Base-by-base conservation (phyloP, 92 coral and sea anemone species). In the Zoanthus gigantus region DNA sequence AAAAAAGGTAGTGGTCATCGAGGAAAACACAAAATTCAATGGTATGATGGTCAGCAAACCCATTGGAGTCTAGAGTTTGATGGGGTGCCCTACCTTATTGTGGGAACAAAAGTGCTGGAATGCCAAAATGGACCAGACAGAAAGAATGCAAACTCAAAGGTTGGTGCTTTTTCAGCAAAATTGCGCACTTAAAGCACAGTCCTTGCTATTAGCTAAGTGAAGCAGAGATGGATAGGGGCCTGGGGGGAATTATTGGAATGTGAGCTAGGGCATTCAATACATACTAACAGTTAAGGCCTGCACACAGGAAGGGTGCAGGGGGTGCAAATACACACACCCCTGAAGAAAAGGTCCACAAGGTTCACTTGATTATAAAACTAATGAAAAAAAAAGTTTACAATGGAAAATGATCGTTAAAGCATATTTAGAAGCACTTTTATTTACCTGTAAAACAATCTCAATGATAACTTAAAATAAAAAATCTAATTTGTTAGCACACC, bases 111-210 rank as follows among this genome's bases (percentile, higher is more conserved):
- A 72, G 82, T 84, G 46, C 78, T 89, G 8, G 92, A 89, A 9
- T 84, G 92, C 47, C 89, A 89, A 84, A 83, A 89, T 89, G 92
- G 92, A 3, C 92, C 92, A 28, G 92, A 89, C 85, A 76, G 88
- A 48, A 74, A 52, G 65, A 78, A 48, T 42, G 89, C 92, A 31
- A 50, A 66, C 15, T 11, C 72, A 34, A 83, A 65, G 87, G 61
- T 83, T 61, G 56, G 65, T 32, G 16, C 52, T 16, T 28, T 29
- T 16, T 67, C 30, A 89, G 60, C 72, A 74, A 48, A 47, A 14
- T 56, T 56, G 17, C 61, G 17, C 61, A 56, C 61, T 56, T 56
- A 56, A 56, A 56, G 61, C 61, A 56, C 61, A 56, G 61, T 56
- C 61, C 61, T 56, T 56, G 14, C 13, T 56, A 56, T 47, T 47